Evolutionary conservation across 2,797 vertebrate genomes (phyloP).

Genomic region (Myotis pilosus): DNA sequence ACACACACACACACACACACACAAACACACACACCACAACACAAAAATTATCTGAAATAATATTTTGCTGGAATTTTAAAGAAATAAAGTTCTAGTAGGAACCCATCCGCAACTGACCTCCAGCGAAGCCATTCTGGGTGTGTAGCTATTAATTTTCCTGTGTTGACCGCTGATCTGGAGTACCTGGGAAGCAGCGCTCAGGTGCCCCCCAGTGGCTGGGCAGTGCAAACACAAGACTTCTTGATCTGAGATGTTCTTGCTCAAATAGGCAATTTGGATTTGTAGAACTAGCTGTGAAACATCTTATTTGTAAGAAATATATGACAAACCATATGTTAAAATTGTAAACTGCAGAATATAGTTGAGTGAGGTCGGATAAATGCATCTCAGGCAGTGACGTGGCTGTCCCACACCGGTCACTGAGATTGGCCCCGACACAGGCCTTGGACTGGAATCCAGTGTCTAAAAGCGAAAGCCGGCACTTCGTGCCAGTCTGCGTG

Average conservation of each 20-base stretch:
- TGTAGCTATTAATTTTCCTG: background rate
- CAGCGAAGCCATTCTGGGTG: background rate
- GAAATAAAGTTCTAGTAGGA: background rate
- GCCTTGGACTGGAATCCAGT: background rate
- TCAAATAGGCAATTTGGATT: background rate
- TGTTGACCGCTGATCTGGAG: background rate
- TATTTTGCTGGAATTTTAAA: slow-evolving; percentile 26
- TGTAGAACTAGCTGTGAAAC: background rate
- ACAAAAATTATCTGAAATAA: background rate
- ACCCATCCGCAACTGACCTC: background rate
- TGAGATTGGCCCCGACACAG: background rate
- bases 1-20: background rate
- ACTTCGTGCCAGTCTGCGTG: background rate
- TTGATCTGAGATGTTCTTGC: background rate
- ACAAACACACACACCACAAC: background rate
- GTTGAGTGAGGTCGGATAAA: background rate
- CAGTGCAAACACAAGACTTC: slow-evolving; percentile 28
- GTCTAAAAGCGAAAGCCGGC: background rate
- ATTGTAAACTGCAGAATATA: background rate
- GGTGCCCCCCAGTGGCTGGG: slow-evolving; percentile 70
- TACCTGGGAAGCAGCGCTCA: slow-evolving; percentile 28
- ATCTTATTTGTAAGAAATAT: background rate
- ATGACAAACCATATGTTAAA: background rate
- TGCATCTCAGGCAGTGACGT: background rate
- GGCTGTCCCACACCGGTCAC: background rate